These are phyloP conservation scores for Hemicrepidius hirtus DNA, from an alignment of 2,888 invertebrate genomes.

Conservation along the genomic window DNA sequence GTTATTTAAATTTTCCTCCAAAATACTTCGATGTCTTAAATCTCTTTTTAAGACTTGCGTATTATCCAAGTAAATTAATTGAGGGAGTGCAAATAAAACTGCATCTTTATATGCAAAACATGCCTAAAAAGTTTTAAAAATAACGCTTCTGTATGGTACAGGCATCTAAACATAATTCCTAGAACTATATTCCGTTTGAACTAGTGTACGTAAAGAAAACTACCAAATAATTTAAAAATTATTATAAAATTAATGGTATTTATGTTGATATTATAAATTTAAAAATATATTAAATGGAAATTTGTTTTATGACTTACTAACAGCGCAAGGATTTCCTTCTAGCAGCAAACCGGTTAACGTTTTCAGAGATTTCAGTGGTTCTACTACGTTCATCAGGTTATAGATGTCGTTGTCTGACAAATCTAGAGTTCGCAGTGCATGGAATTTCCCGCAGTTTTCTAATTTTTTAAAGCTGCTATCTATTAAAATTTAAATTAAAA, in stretches of 20 bases:
- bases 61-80: constrained; percentile 74
- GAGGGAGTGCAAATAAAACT: constrained; percentile 69
- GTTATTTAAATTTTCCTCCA: constrained; percentile 68
- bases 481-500: constrained; percentile 55
- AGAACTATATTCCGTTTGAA: neutral
- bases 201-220: no score
- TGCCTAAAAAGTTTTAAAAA: constrained; percentile 10
- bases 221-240: neutral
- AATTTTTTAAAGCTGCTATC: constrained; percentile 65
- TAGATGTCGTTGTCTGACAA: constrained; percentile 77
- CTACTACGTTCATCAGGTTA: constrained; percentile 71
- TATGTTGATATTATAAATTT: no score
- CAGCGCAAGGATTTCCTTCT: constrained; percentile 77
- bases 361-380: constrained; percentile 68
- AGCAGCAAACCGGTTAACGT: constrained; percentile 72
- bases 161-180: neutral
- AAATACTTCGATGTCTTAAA: constrained; percentile 43
- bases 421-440: constrained; percentile 67
- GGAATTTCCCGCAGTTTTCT: constrained; percentile 47
- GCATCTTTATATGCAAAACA: constrained; percentile 70
- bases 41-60: constrained; percentile 70
- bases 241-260: no score
- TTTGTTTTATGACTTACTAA: no score
- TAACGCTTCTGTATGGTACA: constrained; percentile 1
- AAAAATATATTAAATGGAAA: no score